phyloP scores from a whole-genome alignment of 2,888 invertebrate species.

The Drosophila parthenogenetica region DNA sequence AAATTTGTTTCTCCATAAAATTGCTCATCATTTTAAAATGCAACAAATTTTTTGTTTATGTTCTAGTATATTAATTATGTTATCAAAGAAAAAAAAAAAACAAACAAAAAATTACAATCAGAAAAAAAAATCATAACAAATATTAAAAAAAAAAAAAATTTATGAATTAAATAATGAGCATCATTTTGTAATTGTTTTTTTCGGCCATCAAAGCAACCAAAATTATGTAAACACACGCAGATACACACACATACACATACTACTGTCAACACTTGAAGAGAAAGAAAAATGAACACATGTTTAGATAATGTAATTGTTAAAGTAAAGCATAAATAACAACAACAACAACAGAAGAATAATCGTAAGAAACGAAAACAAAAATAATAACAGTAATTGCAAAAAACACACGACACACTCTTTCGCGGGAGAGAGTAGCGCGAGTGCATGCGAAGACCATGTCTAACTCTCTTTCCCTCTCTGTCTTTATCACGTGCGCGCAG shows the following conservation, averaged over 20 bases:
- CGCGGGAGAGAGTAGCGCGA: neutral
- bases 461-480: slow-evolving; percentile 9
- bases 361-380: slow-evolving; percentile 37
- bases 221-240: slow-evolving; percentile 35
- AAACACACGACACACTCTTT: neutral
- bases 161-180: slow-evolving; percentile 25
- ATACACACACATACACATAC: slow-evolving; percentile 19
- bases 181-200: slow-evolving; percentile 41
- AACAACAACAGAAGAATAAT: slow-evolving; percentile 23
- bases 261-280: slow-evolving; percentile 17
- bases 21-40: slow-evolving; percentile 21
- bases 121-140: slow-evolving; percentile 18
- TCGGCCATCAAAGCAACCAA: slow-evolving; percentile 38
- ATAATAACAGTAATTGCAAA: slow-evolving; percentile 13
- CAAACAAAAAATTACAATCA: slow-evolving; percentile 17
- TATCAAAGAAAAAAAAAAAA: slow-evolving; percentile 2
- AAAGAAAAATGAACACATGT: slow-evolving; percentile 30
- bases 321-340: slow-evolving; percentile 31
- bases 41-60: slow-evolving; percentile 7
- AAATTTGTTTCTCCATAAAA: neutral
- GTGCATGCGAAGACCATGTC: neutral
- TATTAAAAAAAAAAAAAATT: slow-evolving; percentile 6
- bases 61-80: slow-evolving; percentile 3
- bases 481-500: slow-evolving; percentile 4
- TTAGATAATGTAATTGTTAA: slow-evolving; percentile 62